Base-by-base conservation (phyloP, 2,888 invertebrate species). In the Ophion obscuratus region DNA sequence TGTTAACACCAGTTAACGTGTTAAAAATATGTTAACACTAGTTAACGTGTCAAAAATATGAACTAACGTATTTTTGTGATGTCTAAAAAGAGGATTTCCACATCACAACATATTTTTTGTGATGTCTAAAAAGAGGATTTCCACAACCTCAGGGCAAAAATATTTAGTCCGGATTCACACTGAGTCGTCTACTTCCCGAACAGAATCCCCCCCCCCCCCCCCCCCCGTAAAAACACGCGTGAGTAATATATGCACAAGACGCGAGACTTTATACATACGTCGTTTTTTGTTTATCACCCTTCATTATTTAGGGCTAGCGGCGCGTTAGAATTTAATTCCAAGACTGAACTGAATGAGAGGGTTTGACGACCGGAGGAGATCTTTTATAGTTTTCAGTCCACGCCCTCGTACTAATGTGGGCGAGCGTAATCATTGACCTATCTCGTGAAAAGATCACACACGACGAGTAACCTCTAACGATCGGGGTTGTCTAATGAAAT, bases 401-500 rank as follows among this genome's bases (percentile, higher is more conserved):
- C 57, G 67, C 67, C 67, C 40, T 44, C 59, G 59, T 3, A 57
- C 59, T 59, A 77, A 68, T 64, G 31, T 47, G 20, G 47, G 17
- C 14, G 61, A 61, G 53, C 62, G 53, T 64, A 57, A 80, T 73
- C 64, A 71, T 80, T 71, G 24, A 80, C 64, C 71, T 71, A 57
- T 80, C 73, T 73, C 73, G 40, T 80, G 66, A 53, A 36, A 36
- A 73, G 62, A 67, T 66, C 36, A 74, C 66, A 73, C 66, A 66
- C 44, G 81, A 53, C 11, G 57, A 27, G 31, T 61, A 44, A 70
- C 70, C 44, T 24, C 40, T 11, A 31, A 57, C 53, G 64, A 71
- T 31, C 40, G 64, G 59, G 31, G 20, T 17, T 53, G 57, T 59
- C 74, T 74, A 74, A 83, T 79, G 59, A 75, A 80, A 84, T 75